Conservation (phyloP, 2,113 vertebrate genomes). For the Mustela lutreola region DNA sequence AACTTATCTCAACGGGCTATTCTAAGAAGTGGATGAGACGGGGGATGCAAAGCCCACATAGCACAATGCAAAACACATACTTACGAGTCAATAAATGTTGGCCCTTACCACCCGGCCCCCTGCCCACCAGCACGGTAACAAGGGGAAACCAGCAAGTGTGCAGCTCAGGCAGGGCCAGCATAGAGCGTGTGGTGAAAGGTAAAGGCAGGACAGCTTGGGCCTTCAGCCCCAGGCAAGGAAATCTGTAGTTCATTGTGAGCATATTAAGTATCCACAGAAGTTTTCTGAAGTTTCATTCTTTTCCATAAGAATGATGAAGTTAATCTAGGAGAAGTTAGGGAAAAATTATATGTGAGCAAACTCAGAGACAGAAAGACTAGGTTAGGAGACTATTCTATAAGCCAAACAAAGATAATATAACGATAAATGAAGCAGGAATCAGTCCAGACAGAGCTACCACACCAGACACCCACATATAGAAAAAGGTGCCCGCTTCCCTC, state of each 20-base stretch:
- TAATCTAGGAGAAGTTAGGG: background rate
- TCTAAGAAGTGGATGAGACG: background rate
- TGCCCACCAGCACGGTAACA: rapidly evolving
- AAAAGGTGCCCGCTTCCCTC: background rate
- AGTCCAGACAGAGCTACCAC: background rate
- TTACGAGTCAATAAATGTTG: background rate
- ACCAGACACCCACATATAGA: background rate
- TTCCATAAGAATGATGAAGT: background rate
- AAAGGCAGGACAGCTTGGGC: background rate
- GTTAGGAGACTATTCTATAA: background rate
- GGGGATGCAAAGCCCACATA: background rate
- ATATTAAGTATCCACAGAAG: too few species aligned
- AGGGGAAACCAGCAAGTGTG: background rate
- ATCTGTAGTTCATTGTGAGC: background rate
- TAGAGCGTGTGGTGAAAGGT: too few species aligned
- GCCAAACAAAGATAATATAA: background rate
- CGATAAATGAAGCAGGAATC: background rate
- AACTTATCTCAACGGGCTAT: background rate
- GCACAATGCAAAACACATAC: background rate
- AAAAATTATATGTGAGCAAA: background rate
- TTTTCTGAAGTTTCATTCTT: background rate
- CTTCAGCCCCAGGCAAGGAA: background rate
- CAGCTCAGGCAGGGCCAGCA: background rate
- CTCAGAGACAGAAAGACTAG: background rate
- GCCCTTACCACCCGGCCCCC: background rate